Evolutionary conservation across 2,113 vertebrate species (phyloP).

Genomic region (Loxodonta africana): DNA sequence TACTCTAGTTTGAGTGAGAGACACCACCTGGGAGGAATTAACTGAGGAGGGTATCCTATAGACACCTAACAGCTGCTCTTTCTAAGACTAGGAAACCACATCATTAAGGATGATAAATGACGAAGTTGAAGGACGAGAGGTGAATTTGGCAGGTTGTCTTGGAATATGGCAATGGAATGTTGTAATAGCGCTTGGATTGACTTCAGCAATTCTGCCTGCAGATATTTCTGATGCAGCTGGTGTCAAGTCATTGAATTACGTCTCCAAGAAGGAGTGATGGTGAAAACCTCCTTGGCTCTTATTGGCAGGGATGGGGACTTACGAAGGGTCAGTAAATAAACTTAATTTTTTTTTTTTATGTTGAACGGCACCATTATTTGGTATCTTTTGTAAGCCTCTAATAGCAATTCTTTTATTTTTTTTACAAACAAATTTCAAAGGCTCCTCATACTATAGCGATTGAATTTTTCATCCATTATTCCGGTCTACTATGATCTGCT

Average conservation of each 20-base stretch:
- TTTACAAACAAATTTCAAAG: conserved; percentile 1
- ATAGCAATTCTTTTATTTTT: neutral
- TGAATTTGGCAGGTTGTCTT: conserved; percentile 64
- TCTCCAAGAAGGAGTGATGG: conserved; percentile 49
- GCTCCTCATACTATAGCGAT: neutral
- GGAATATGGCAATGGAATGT: conserved; percentile 68
- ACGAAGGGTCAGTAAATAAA: conserved; percentile 43
- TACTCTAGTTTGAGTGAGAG: neutral
- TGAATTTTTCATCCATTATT: conserved; percentile 63
- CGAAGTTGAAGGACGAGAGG: conserved; percentile 54
- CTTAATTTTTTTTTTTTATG: neutral
- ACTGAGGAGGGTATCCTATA: conserved; percentile 76
- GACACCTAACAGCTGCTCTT: conserved; percentile 83
- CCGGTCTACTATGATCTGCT: conserved; percentile 57
- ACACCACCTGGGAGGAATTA: conserved; percentile 33
- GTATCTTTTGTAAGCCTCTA: conserved; percentile 16
- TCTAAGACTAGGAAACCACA: conserved; percentile 69
- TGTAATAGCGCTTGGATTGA: conserved; percentile 43
- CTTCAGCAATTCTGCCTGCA: conserved; percentile 49
- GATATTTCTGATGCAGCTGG: conserved; percentile 68
- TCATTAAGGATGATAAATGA: conserved; percentile 82
- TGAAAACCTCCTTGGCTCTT: conserved; percentile 40
- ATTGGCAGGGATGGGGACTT: neutral
- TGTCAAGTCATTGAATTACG: conserved; percentile 55
- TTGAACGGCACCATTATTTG: neutral